These are phyloP conservation scores for Cryptus armator DNA, from an alignment of 2,888 invertebrate species.

Conservation along the genomic window DNA sequence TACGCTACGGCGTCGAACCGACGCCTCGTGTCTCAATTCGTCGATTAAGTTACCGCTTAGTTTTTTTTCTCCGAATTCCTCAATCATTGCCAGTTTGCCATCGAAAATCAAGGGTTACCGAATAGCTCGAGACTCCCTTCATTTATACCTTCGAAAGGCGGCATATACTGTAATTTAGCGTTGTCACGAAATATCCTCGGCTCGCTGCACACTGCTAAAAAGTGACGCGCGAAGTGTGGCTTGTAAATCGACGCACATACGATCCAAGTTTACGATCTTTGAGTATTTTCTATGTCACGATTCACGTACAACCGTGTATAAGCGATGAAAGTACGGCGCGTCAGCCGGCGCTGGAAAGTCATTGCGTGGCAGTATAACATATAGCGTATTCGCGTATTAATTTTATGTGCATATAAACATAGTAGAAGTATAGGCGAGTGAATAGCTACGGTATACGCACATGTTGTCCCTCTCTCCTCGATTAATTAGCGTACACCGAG, in stretches of 20 bases:
- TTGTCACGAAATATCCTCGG: slow-evolving; percentile 15
- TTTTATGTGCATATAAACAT: slow-evolving; percentile 53
- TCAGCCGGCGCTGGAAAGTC: slow-evolving; percentile 58
- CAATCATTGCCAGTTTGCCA: slow-evolving; percentile 67
- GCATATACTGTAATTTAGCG: neutral
- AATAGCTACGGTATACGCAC: slow-evolving; percentile 15
- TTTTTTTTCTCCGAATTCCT: slow-evolving; percentile 70
- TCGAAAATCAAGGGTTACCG: slow-evolving; percentile 73
- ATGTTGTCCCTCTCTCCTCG: slow-evolving; percentile 11
- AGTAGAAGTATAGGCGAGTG: neutral
- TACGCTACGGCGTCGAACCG: no score
- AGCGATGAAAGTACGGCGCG: slow-evolving; percentile 58
- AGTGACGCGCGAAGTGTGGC: slow-evolving; percentile 26
- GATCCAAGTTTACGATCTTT: slow-evolving; percentile 19
- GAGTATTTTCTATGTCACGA: slow-evolving; percentile 45
- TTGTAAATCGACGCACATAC: slow-evolving; percentile 5
- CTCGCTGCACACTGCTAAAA: slow-evolving; percentile 1
- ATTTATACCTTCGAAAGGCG: slow-evolving; percentile 56
- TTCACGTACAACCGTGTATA: neutral
- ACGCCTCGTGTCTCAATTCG: neutral
- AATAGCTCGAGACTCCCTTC: slow-evolving; percentile 50
- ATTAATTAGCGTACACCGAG: slow-evolving; percentile 24
- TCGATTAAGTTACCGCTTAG: slow-evolving; percentile 22
- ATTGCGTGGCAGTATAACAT: slow-evolving; percentile 54
- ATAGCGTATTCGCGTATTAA: slow-evolving; percentile 49